Percentiles rank a stretch among this genome's conserved stretches.
phyloP scores from a whole-genome alignment of 2,113 vertebrate genomes.

The Donacobius atricapilla region DNA sequence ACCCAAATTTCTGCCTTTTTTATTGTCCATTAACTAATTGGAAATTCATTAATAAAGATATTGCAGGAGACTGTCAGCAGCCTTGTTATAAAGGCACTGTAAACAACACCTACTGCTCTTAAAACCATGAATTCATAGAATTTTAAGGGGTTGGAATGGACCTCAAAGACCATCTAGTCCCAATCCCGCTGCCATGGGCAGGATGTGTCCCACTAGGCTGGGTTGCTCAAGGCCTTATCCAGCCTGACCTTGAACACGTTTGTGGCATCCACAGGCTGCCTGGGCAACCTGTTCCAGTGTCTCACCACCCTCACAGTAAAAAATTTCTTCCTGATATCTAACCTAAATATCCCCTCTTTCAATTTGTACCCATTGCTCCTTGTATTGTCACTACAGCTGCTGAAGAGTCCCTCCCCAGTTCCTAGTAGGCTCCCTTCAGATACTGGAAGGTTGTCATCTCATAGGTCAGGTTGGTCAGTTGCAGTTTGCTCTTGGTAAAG shows the following conservation, averaged over 20 bases:
- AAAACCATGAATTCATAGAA: background rate
- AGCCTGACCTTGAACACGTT: background rate
- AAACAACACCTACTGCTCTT: background rate
- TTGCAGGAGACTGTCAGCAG: background rate
- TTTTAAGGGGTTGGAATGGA: background rate
- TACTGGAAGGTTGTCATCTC: background rate
- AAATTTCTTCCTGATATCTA: background rate
- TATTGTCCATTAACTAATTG: background rate
- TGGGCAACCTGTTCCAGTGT: background rate
- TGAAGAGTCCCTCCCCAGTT: background rate
- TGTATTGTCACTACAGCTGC: background rate
- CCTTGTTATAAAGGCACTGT: background rate
- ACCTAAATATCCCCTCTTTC: background rate
- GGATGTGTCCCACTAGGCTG: background rate
- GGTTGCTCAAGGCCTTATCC: background rate
- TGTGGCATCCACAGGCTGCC: background rate
- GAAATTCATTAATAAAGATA: background rate
- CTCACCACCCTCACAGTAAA: background rate
- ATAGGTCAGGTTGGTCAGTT: background rate
- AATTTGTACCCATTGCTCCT: background rate
- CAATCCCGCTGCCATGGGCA: rapidly evolving
- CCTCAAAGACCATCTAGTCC: background rate
- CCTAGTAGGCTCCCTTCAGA: background rate
- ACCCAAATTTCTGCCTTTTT: background rate
- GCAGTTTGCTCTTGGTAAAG: background rate